These are phyloP conservation scores for Luffia ferchaultella DNA, from an alignment of 2,888 invertebrate genomes.

Conservation along the genomic window DNA sequence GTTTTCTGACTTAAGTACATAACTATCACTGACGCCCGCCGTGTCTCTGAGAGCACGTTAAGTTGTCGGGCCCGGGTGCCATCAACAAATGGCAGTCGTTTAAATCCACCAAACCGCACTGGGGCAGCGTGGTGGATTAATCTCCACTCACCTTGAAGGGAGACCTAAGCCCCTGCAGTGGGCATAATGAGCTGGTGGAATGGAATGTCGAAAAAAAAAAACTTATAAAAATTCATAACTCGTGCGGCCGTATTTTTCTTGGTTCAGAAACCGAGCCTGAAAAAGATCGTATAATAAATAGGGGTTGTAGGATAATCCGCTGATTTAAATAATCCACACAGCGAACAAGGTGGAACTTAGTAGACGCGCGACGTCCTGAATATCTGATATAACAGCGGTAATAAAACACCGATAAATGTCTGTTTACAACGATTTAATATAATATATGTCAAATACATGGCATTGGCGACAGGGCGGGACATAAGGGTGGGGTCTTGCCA, in stretches of 20 bases:
- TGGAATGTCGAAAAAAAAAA: too few relatives aligned
- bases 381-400: background rate
- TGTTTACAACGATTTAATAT: background rate
- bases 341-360: constrained; percentile 27
- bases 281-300: constrained; percentile 19
- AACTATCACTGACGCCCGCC: too few relatives aligned
- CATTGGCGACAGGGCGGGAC: background rate
- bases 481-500: background rate
- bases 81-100: too few relatives aligned
- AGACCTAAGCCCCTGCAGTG: too few relatives aligned
- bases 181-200: too few relatives aligned
- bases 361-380: constrained; percentile 35
- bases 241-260: background rate
- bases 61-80: too few relatives aligned
- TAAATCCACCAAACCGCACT: too few relatives aligned
- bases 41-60: too few relatives aligned
- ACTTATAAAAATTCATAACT: background rate
- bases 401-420: background rate
- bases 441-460: background rate
- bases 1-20: too few relatives aligned
- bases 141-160: too few relatives aligned
- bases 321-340: constrained; percentile 22
- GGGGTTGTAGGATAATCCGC: constrained; percentile 21
- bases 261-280: background rate
- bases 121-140: too few relatives aligned